Evolutionary conservation across 1,140 invertebrate genomes (phyloP), one percentile per base, ranked within the genome.

Genomic region (Drosophila mauritiana): DNA sequence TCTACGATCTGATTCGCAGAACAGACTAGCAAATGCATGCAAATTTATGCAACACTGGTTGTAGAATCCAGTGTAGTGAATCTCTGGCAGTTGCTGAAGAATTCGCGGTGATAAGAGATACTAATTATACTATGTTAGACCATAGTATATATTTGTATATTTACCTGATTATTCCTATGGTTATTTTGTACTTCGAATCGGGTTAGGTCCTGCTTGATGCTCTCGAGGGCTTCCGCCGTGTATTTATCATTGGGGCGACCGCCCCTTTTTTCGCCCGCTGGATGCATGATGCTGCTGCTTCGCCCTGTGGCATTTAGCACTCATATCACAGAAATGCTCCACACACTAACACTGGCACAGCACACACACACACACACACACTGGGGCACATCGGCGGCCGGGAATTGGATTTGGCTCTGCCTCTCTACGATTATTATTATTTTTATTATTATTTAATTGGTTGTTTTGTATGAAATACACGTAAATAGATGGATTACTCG

Each of bases 241-340:
- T 92, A 92, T 80, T 91, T 92, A 90, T 92, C 91, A 90, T 92
- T 91, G 86, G 90, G 86, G 78, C 90, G 91, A 90, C 86, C 90
- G 83, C 86, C 90, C 88, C 88, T 92, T 92, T 91, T 92, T 90
- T 91, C 91, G 88, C 90, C 91, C 91, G 90, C 91, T 91, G 88
- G 88, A 92, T 92, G 91, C 91, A 92, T 92, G 73, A 73, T 81
- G 79, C 85, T 91, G 81, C 78, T 86, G 55, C 67, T 86, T 75
- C 75, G 74, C 72, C 45, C 55, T 83, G 77, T 61, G 85, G 78
- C 86, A 91, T 90, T 86, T 91, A 76, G 81, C 75, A 92, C 84
- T 91, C 91, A 92, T 92, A 92, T 91, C 91, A 91, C 90, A 85
- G 74, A 79, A 75, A 77, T 81, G 76, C 73, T 69, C 59, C 31